A percentile compares a stretch with the other conserved stretches of the same genome.
Conservation (phyloP, 2,888 invertebrate genomes). For the Axea sp. region DNA sequence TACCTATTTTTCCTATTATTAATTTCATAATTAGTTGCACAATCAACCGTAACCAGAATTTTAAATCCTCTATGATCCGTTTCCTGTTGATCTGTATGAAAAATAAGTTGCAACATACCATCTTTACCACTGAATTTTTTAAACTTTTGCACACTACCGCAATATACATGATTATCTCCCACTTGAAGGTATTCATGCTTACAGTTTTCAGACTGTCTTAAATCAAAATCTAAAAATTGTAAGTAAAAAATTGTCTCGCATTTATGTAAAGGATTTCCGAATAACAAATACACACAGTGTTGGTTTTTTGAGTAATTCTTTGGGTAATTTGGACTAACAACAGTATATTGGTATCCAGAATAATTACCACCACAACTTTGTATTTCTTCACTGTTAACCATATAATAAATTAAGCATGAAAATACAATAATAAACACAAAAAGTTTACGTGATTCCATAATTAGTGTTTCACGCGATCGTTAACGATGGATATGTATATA, state of each 20-base stretch:
- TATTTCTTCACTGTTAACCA: slow-evolving; percentile 30
- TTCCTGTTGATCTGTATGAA: slow-evolving; percentile 76
- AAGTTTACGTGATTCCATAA: slow-evolving; percentile 26
- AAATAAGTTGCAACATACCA: slow-evolving; percentile 80
- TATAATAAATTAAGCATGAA: slow-evolving; percentile 6
- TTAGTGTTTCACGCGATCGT: no score
- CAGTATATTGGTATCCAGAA: slow-evolving; percentile 79
- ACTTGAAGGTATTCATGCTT: slow-evolving; percentile 81
- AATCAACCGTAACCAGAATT: slow-evolving; percentile 80
- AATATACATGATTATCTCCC: slow-evolving; percentile 79
- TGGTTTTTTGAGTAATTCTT: slow-evolving; percentile 78
- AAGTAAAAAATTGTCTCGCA: slow-evolving; percentile 81
- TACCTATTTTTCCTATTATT: slow-evolving; percentile 25
- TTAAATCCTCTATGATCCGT: slow-evolving; percentile 79
- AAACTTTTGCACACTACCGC: slow-evolving; percentile 80
- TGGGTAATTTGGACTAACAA: slow-evolving; percentile 82
- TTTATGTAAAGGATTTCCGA: slow-evolving; percentile 77
- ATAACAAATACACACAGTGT: slow-evolving; percentile 80
- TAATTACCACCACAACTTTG: slow-evolving; percentile 78
- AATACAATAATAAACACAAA: slow-evolving; percentile 9
- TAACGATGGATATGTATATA: no score
- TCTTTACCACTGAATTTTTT: slow-evolving; percentile 79
- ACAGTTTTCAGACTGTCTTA: slow-evolving; percentile 80
- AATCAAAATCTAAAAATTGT: slow-evolving; percentile 81
- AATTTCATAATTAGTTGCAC: slow-evolving; percentile 64